Percentiles rank a stretch among this genome's conserved stretches.
phyloP scores from a whole-genome alignment of 2,113 vertebrate genomes.

The Tragulus kanchil region DNA sequence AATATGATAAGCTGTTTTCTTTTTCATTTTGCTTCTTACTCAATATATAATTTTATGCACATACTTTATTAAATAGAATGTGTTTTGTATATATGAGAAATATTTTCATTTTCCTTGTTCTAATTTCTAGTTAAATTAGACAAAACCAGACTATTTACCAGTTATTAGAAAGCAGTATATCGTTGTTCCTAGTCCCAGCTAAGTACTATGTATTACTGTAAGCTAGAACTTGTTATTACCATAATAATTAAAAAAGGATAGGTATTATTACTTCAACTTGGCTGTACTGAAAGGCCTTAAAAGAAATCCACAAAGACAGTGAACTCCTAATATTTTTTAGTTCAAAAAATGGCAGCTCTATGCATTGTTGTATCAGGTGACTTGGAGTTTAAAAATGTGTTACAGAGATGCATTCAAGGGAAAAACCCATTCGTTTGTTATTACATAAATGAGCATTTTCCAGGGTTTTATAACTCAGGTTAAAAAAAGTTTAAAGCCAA shows the following conservation, averaged over 20 bases:
- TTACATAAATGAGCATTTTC: constrained; percentile 43
- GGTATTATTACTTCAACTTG: constrained; percentile 52
- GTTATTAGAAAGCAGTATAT: constrained; percentile 51
- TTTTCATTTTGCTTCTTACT: constrained; percentile 80
- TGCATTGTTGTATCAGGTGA: constrained; percentile 7
- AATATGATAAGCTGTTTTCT: constrained; percentile 72
- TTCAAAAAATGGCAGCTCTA: constrained; percentile 73
- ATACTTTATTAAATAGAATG: constrained; percentile 75
- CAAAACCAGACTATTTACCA: constrained; percentile 56
- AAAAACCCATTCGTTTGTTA: constrained; percentile 43
- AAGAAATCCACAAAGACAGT: constrained; percentile 64
- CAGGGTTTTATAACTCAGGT: constrained; percentile 20
- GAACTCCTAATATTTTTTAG: constrained; percentile 38
- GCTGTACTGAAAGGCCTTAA: constrained; percentile 77
- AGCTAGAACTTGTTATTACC: constrained; percentile 17
- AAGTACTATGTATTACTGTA: constrained; percentile 36
- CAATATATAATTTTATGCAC: constrained; percentile 60
- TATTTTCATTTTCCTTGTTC: constrained; percentile 65
- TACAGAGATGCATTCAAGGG: constrained; percentile 10
- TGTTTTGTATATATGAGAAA: constrained; percentile 73
- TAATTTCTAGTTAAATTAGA: constrained; percentile 68
- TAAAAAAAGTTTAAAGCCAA: too few relatives aligned
- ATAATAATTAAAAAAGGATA: constrained; percentile 37
- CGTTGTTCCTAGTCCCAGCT: constrained; percentile 23
- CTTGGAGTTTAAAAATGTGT: constrained; percentile 10